phyloP scores from a whole-genome alignment of 1,140 invertebrate genomes.

The Oryctes rhinoceros region DNA sequence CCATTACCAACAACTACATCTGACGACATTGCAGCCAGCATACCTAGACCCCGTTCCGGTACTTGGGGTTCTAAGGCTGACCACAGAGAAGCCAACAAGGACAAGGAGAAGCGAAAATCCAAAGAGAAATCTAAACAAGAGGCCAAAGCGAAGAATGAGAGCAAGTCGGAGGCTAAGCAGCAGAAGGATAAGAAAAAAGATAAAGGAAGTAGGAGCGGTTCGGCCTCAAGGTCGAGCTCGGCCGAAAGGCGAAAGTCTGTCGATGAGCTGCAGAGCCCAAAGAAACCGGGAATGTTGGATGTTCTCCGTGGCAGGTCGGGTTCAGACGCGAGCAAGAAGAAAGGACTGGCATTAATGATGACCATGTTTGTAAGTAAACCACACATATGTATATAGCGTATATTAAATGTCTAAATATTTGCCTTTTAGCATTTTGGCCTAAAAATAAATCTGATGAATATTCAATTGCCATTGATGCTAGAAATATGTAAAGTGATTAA shows the following conservation, averaged over 20 bases:
- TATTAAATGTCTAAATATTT: not conserved
- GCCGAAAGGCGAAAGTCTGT: slow-evolving; percentile 68
- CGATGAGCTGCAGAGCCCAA: slow-evolving; percentile 65
- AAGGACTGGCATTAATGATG: slow-evolving; percentile 73
- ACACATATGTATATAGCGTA: slow-evolving; percentile 66
- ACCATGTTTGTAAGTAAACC: slow-evolving; percentile 73
- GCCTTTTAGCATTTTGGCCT: not conserved
- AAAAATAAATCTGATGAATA: slow-evolving; percentile 1
- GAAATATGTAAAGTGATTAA: slow-evolving; percentile 18
- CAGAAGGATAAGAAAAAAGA: slow-evolving; percentile 53
- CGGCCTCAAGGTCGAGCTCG: slow-evolving; percentile 69
- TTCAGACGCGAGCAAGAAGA: slow-evolving; percentile 78
- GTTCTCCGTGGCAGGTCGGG: slow-evolving; percentile 84
- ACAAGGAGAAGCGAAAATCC: slow-evolving; percentile 55
- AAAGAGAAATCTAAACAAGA: slow-evolving; percentile 48
- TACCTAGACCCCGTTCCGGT: slow-evolving; percentile 62
- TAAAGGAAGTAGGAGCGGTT: slow-evolving; percentile 62
- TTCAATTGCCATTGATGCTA: not conserved
- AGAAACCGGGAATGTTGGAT: slow-evolving; percentile 81
- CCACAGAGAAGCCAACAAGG: slow-evolving; percentile 59
- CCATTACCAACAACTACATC: slow-evolving; percentile 67
- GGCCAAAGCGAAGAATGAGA: slow-evolving; percentile 49
- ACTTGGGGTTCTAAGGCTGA: slow-evolving; percentile 70
- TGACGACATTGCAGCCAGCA: slow-evolving; percentile 52
- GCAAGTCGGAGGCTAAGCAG: slow-evolving; percentile 42